These are phyloP conservation scores for Chrysolina oricalcia DNA, from an alignment of 2,888 invertebrate species.

Conservation along the genomic window DNA sequence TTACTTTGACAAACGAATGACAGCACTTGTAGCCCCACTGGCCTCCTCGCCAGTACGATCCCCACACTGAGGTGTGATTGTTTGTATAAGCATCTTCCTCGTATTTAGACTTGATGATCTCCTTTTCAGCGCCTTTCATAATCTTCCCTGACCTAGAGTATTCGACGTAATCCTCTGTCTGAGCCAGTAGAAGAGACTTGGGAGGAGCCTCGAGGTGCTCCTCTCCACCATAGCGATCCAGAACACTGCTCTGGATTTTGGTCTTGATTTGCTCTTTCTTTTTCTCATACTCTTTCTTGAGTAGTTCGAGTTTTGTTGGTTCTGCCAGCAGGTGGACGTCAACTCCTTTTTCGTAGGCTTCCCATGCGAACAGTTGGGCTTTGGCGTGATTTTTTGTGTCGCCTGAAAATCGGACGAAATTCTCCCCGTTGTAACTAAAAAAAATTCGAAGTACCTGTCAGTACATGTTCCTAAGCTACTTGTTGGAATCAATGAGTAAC, in stretches of 20 bases:
- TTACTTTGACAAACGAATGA: slow-evolving; percentile 87
- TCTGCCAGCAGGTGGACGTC: slow-evolving; percentile 97
- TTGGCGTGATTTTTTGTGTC: slow-evolving; percentile 93
- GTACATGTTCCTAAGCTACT: no score
- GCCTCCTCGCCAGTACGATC: slow-evolving; percentile 94
- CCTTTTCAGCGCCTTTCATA: slow-evolving; percentile 90
- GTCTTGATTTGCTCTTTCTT: slow-evolving; percentile 93
- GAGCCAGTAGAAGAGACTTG: slow-evolving; percentile 90
- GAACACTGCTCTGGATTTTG: slow-evolving; percentile 86
- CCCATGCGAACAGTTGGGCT: slow-evolving; percentile 98
- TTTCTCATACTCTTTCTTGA: slow-evolving; percentile 91
- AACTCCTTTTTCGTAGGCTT: slow-evolving; percentile 92
- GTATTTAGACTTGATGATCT: slow-evolving; percentile 88
- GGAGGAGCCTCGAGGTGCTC: slow-evolving; percentile 93
- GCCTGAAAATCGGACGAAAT: slow-evolving; percentile 95
- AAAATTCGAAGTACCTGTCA: not conserved
- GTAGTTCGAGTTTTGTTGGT: slow-evolving; percentile 95
- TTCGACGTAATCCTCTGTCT: slow-evolving; percentile 96
- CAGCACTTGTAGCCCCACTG: slow-evolving; percentile 98
- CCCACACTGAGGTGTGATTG: slow-evolving; percentile 97
- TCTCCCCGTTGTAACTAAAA: slow-evolving; percentile 89
- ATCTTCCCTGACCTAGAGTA: slow-evolving; percentile 95
- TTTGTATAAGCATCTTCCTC: slow-evolving; percentile 94
- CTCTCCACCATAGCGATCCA: slow-evolving; percentile 93
- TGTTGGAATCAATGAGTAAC: no score